Base-by-base conservation (phyloP, 2,113 vertebrate genomes). In the Lycaon pictus region DNA sequence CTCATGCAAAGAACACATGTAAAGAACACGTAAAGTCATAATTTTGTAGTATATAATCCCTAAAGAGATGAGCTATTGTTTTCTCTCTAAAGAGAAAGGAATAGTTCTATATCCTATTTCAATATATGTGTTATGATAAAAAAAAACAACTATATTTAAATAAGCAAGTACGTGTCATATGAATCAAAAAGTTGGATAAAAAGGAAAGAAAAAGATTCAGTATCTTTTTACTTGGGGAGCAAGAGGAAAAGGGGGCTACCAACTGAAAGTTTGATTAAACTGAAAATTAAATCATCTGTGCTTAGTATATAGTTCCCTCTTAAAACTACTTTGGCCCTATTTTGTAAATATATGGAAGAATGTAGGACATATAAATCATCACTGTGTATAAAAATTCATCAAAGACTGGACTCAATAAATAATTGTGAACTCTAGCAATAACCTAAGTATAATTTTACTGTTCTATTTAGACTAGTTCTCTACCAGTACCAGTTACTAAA, bases 301-400 rank as follows among this genome's bases (percentile, higher is more conserved):
- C 76, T 63, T 48, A 69, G 7, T 37, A 80, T 3, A 67, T 3
- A 67, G 4, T 37, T 90, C 7, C 8, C 19, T 93, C 53, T 77
- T 91, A 81, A 85, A 92, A 89, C 35, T 82, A 72, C 4, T 29
- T 88, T 65, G 87, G 35, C 8, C 62, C 12, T 89, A 74, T 62
- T 80, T 96, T 97, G 4, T 87, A 87, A 92, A 83, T 80, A 56
- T 4, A 19, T 58, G 5, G 60, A 96, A 96, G 77, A 93, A 90
- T 69, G 11, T 15, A 56, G 35, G 74, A 92, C 16, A 81, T 87
- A 5, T 37, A 87, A 93, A 87, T 81, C 4, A 63, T 89, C 15
- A 55, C 5, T 51, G 25, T 62, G 20, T 93, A 12, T 56, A 90
- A 69, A 97, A 94, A 67, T 84, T 84, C 20, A 93, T 55, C 55